These are phyloP conservation scores for Melozone crissalis DNA, from an alignment of 2,113 vertebrate genomes.

Conservation along the genomic window DNA sequence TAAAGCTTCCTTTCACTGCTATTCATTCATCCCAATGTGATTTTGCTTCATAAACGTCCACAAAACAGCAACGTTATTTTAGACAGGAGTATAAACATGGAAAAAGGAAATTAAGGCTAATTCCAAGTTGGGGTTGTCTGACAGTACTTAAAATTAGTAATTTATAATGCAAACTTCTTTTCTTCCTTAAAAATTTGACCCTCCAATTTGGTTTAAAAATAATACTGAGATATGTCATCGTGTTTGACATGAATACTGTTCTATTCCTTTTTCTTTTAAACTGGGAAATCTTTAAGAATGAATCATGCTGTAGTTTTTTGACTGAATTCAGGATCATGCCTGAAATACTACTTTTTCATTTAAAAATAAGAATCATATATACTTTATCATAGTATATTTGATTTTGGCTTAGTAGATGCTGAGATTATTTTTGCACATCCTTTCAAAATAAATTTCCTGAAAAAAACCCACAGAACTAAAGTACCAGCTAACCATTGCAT, in stretches of 20 bases:
- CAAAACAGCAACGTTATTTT: neutral
- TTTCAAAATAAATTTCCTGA: slow-evolving; percentile 21
- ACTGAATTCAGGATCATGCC: neutral
- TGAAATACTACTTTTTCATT: neutral
- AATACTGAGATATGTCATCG: neutral
- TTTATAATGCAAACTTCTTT: neutral
- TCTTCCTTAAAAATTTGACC: neutral
- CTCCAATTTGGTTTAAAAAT: neutral
- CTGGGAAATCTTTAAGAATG: neutral
- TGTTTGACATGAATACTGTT: neutral
- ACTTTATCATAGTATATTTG: neutral
- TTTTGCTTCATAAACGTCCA: neutral
- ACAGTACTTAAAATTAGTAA: neutral
- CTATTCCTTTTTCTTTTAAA: neutral
- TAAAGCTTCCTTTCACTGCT: neutral
- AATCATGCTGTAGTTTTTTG: neutral
- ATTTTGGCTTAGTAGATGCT: neutral
- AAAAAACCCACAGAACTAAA: neutral
- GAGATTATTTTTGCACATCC: neutral
- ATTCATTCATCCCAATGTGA: neutral
- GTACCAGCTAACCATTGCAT: slow-evolving; percentile 26
- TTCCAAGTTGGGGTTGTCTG: neutral
- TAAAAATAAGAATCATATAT: neutral
- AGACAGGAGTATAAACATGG: neutral
- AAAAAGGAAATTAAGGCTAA: neutral